These are phyloP conservation scores for Oryzias dopingdopingensis DNA, from an alignment of 2,797 vertebrate species.

Conservation along the genomic window DNA sequence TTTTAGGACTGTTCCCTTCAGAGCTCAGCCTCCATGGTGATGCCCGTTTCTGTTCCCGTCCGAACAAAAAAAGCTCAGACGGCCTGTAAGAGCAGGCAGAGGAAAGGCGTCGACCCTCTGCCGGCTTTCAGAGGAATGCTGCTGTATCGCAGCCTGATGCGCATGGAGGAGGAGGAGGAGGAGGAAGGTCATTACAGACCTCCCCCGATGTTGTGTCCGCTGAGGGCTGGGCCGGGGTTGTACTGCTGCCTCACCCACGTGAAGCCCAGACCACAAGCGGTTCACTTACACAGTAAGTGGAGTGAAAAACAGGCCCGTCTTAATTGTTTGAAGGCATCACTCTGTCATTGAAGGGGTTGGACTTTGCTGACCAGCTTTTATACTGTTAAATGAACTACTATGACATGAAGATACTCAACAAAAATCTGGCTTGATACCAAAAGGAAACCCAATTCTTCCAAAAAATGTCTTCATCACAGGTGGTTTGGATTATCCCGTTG, in stretches of 20 bases:
- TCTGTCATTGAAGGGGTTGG: too few relatives aligned
- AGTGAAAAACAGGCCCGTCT: neutral
- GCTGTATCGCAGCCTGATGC: conserved; percentile 88
- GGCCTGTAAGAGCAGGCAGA: neutral
- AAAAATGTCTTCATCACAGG: conserved; percentile 66
- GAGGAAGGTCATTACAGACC: conserved; percentile 80
- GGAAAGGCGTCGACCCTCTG: neutral
- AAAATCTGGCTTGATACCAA: too few relatives aligned
- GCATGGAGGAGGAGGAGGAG: neutral
- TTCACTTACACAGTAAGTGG: conserved; percentile 30
- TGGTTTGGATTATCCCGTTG: conserved; percentile 69
- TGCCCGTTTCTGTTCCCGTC: conserved; percentile 88
- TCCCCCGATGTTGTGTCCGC: conserved; percentile 87
- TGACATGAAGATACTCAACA: too few relatives aligned
- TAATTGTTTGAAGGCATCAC: too few relatives aligned
- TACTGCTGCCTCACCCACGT: conserved; percentile 80
- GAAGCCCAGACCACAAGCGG: conserved; percentile 59
- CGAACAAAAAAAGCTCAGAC: conserved; percentile 7
- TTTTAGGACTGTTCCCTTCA: conserved; percentile 47
- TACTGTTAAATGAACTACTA: too few relatives aligned
- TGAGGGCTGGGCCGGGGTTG: conserved; percentile 86
- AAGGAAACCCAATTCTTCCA: too few relatives aligned
- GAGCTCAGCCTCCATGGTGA: conserved; percentile 80
- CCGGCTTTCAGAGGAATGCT: conserved; percentile 60
- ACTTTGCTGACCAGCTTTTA: too few relatives aligned